Evolutionary conservation across 2,888 invertebrate genomes (phyloP).

Genomic region (Muschampia plurimacula): DNA sequence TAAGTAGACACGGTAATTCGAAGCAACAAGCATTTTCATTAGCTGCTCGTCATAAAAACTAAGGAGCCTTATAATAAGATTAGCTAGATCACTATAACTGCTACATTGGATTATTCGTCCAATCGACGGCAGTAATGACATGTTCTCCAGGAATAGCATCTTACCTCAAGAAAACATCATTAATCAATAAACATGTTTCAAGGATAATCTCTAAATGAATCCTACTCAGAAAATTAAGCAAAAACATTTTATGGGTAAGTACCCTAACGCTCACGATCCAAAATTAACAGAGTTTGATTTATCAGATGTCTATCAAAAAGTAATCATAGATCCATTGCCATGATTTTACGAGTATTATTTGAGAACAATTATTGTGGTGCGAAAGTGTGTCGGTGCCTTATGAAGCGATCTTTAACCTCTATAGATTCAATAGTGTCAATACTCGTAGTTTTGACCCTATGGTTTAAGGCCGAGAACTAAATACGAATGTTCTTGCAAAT

Average conservation of each 20-base stretch:
- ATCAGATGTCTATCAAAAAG: constrained; percentile 68
- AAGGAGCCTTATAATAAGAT: constrained; percentile 32
- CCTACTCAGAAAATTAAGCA: constrained; percentile 58
- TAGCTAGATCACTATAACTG: constrained; percentile 15
- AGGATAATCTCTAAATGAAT: constrained; percentile 52
- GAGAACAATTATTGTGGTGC: constrained; percentile 62
- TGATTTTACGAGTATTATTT: constrained; percentile 58
- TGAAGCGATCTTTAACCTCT: constrained; percentile 55
- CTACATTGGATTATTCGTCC: constrained; percentile 35
- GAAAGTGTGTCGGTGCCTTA: constrained; percentile 55
- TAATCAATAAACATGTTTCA: constrained; percentile 59
- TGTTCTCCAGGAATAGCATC: constrained; percentile 49
- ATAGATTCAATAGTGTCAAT: constrained; percentile 28
- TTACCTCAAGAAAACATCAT: constrained; percentile 58
- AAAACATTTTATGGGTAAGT: constrained; percentile 56
- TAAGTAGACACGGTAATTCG: neutral
- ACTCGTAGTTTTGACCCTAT: constrained; percentile 36
- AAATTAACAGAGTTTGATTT: constrained; percentile 58
- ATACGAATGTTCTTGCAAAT: constrained; percentile 47
- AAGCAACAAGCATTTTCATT: constrained; percentile 16
- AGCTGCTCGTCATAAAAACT: constrained; percentile 27
- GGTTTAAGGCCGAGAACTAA: constrained; percentile 19
- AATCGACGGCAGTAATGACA: constrained; percentile 36
- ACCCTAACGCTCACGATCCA: constrained; percentile 48
- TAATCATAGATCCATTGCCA: constrained; percentile 71